Conservation (phyloP, 1,140 invertebrate genomes). For the Drosophila subobscura region DNA sequence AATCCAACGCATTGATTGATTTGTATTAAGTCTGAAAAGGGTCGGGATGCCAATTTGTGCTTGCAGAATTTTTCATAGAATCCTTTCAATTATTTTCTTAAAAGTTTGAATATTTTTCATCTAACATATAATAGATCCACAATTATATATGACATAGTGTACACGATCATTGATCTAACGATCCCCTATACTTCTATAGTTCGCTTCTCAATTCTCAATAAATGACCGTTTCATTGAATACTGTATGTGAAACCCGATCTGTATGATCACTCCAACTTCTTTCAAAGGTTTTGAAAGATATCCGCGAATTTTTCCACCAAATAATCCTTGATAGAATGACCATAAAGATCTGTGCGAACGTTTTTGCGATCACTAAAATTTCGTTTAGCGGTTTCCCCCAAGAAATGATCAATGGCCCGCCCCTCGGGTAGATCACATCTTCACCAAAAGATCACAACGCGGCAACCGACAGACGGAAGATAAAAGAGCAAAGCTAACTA, state of each 20-base stretch:
- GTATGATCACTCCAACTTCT: neutral
- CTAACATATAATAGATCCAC: too few species aligned
- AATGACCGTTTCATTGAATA: too few species aligned
- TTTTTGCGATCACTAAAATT: slow-evolving; percentile 29
- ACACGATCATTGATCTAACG: too few species aligned
- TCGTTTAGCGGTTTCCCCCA: slow-evolving; percentile 28
- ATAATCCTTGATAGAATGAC: too few species aligned
- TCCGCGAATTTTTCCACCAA: neutral
- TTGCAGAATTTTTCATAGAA: neutral
- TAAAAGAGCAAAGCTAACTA: slow-evolving; percentile 43
- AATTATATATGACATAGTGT: too few species aligned
- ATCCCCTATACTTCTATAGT: too few species aligned
- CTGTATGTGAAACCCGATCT: too few species aligned
- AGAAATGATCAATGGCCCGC: slow-evolving; percentile 46
- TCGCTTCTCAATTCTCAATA: too few species aligned
- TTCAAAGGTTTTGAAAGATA: too few species aligned
- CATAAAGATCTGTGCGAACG: slow-evolving; percentile 6
- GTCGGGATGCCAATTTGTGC: too few species aligned
- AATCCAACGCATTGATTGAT: slow-evolving; percentile 1
- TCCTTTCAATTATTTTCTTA: too few species aligned
- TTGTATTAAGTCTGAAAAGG: neutral
- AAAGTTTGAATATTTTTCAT: too few species aligned
- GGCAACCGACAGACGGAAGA: neutral
- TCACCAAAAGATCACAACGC: slow-evolving; percentile 39
- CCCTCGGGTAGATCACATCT: slow-evolving; percentile 39